A percentile compares a stretch with the other conserved stretches of the same genome.
These are phyloP conservation scores for Drosophila simulans DNA, from an alignment of 1,140 invertebrate genomes.

Conservation along the genomic window DNA sequence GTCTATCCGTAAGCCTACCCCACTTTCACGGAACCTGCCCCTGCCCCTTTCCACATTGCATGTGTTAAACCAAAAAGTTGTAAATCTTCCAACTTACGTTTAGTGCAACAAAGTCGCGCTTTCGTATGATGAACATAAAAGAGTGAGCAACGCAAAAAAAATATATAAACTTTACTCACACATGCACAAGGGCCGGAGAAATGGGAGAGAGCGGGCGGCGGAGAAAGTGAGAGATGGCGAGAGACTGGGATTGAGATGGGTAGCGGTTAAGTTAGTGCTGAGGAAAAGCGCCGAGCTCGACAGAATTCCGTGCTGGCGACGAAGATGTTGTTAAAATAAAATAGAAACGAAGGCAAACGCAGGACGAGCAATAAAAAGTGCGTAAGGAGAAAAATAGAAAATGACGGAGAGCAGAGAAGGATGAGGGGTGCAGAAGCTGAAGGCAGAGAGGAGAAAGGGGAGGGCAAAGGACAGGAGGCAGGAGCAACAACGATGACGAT, in stretches of 20 bases:
- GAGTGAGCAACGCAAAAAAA: constrained; percentile 42
- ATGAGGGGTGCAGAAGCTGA: neutral
- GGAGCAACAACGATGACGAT: constrained; percentile 74
- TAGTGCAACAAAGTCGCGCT: constrained; percentile 78
- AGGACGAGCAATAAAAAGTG: constrained; percentile 75
- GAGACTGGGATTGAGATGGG: constrained; percentile 12
- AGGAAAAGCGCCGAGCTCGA: constrained; percentile 67
- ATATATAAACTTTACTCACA: constrained; percentile 19
- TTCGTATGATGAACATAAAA: constrained; percentile 73
- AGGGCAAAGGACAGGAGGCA: constrained; percentile 15
- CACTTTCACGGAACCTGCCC: neutral
- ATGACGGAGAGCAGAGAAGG: constrained; percentile 26
- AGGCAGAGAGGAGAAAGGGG: neutral
- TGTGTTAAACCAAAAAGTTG: constrained; percentile 71
- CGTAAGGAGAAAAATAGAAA: constrained; percentile 74
- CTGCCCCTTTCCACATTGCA: constrained; percentile 2
- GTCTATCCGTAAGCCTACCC: constrained; percentile 27
- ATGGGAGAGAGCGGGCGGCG: neutral
- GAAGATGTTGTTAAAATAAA: constrained; percentile 78
- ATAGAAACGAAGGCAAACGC: constrained; percentile 46
- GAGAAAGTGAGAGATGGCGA: constrained; percentile 11
- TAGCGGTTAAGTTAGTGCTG: constrained; percentile 51
- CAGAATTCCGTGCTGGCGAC: constrained; percentile 71
- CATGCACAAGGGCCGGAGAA: constrained; percentile 16
- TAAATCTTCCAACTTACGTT: constrained; percentile 73